Percentiles rank a stretch among this genome's conserved stretches.
Conservation (phyloP, 2,113 vertebrate species). For the Cryptotis parvus region DNA sequence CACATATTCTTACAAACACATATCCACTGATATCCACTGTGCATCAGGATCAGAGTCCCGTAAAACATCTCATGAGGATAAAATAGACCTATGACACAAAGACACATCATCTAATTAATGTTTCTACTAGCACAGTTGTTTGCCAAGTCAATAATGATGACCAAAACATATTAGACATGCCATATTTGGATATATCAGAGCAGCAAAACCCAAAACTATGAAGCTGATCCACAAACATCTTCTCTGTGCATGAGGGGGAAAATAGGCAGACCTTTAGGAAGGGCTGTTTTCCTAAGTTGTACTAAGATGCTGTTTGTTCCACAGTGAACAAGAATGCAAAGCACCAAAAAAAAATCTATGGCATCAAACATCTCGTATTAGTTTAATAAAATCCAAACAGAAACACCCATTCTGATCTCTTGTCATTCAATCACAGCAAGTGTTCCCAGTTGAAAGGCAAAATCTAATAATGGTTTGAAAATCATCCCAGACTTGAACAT, state of each 20-base stretch:
- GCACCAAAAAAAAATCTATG: not conserved
- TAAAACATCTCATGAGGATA: not conserved
- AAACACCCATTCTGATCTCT: not conserved
- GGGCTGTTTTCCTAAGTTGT: not conserved
- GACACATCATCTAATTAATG: constrained; percentile 2
- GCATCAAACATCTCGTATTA: not conserved
- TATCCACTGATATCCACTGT: not conserved
- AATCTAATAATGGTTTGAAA: not conserved
- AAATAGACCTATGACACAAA: not conserved
- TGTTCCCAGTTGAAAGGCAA: not conserved
- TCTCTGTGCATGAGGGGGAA: not conserved
- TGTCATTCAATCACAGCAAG: not conserved
- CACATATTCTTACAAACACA: not conserved
- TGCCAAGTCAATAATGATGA: not conserved
- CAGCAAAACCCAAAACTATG: not conserved
- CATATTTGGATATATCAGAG: not conserved
- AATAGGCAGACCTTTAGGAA: not conserved
- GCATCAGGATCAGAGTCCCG: constrained; percentile 31
- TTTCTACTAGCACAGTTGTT: not conserved
- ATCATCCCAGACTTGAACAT: not conserved
- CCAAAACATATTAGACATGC: not conserved
- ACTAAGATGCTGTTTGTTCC: not conserved
- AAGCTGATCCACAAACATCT: not conserved
- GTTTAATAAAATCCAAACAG: not conserved
- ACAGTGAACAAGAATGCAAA: not conserved